Conservation (phyloP, 2,888 invertebrate species). For the Schizotus pectinicornis region DNA sequence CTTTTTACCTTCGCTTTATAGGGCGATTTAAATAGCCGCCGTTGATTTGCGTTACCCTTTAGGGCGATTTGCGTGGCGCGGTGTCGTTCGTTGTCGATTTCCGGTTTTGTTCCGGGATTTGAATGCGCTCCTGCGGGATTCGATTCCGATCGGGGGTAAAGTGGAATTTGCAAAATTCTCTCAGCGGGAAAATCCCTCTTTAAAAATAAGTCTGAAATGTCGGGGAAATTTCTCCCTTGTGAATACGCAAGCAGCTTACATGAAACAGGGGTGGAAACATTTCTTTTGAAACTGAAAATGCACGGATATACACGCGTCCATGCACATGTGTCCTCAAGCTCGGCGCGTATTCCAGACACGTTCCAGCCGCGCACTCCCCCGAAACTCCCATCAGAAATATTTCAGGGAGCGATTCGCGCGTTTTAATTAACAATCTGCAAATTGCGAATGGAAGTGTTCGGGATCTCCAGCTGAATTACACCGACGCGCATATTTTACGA, state of each 20-base stretch:
- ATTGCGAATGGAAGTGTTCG: background rate
- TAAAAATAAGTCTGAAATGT: conserved; percentile 50
- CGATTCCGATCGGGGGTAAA: conserved; percentile 7
- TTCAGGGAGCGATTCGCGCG: background rate
- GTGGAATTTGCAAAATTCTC: background rate
- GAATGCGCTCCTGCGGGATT: conserved; percentile 49
- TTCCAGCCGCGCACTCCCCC: conserved; percentile 20
- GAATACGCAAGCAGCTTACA: conserved; percentile 58
- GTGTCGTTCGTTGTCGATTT: conserved; percentile 31
- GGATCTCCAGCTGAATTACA: background rate
- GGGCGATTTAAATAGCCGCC: conserved; percentile 3
- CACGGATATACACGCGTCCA: conserved; percentile 54
- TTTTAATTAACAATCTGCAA: too few species aligned
- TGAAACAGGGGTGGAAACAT: conserved; percentile 56
- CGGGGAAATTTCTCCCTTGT: conserved; percentile 59
- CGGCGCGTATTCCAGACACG: conserved; percentile 49
- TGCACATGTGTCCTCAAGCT: conserved; percentile 53
- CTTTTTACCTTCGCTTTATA: conserved; percentile 6
- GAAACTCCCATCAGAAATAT: background rate
- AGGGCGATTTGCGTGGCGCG: conserved; percentile 34
- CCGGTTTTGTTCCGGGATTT: conserved; percentile 48
- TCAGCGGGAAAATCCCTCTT: conserved; percentile 34
- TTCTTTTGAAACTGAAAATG: conserved; percentile 58
- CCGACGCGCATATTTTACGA: conserved; percentile 15
- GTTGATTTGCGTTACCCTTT: too few species aligned